A percentile compares a stretch with the other conserved stretches of the same genome.
Conservation (phyloP, 2,113 vertebrate genomes). For the Illadopsis cleaveri region DNA sequence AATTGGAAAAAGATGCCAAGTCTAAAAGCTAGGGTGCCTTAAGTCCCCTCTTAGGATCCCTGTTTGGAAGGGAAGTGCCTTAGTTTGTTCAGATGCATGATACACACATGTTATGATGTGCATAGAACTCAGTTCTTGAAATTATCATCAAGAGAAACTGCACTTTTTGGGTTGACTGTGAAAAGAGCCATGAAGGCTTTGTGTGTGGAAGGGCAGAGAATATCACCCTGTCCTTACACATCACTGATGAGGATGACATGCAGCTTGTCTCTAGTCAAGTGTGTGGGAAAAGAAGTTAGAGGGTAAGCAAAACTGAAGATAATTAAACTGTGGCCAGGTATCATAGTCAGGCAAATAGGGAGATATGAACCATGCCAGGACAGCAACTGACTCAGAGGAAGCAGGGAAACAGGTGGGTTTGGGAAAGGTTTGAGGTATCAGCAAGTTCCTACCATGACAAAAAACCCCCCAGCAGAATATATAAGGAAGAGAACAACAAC, state of each 20-base stretch:
- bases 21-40: background rate
- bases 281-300: background rate
- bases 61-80: background rate
- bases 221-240: background rate
- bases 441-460: rapidly evolving
- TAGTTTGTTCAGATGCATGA: background rate
- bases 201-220: background rate
- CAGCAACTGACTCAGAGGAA: background rate
- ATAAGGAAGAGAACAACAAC: background rate
- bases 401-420: background rate
- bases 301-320: background rate
- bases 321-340: background rate
- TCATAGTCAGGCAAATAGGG: rapidly evolving
- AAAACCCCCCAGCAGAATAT: rapidly evolving
- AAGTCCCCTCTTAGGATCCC: background rate
- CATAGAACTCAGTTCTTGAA: background rate
- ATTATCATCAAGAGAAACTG: background rate
- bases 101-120: background rate
- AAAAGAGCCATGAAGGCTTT: background rate
- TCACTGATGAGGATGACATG: background rate
- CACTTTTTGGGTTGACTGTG: background rate
- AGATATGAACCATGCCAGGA: background rate
- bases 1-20: background rate
- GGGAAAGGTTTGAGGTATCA: background rate
- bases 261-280: background rate